These are phyloP conservation scores for Anolis sagrei DNA, from an alignment of 2,113 vertebrate genomes.

Conservation along the genomic window DNA sequence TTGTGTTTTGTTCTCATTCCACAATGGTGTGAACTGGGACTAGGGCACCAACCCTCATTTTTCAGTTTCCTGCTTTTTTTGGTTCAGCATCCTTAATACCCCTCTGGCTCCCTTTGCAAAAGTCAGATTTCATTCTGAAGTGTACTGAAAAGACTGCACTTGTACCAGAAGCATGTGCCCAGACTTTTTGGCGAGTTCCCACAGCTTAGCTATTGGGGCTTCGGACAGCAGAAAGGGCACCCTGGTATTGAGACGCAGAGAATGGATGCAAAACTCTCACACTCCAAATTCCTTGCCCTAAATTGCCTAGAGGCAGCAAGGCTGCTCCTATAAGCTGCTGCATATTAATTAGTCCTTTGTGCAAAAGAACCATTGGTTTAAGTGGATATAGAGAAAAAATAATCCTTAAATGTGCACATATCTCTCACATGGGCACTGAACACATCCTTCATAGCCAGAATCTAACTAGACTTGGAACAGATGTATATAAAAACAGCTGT, in stretches of 20 bases:
- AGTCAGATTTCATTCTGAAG: constrained; percentile 9
- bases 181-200: constrained; percentile 12
- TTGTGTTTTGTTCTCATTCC: constrained; percentile 53
- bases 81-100: background rate
- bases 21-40: constrained; percentile 47
- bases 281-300: background rate
- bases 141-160: constrained; percentile 29
- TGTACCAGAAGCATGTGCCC: constrained; percentile 16
- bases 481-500: background rate
- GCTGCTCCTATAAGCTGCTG: background rate
- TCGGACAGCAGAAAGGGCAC: background rate
- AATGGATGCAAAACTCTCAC: background rate
- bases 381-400: background rate
- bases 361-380: background rate
- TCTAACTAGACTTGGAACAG: background rate
- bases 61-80: constrained; percentile 55
- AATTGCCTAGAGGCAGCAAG: background rate
- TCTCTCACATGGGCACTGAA: background rate
- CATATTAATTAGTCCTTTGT: background rate
- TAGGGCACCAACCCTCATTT: constrained; percentile 34
- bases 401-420: background rate
- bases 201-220: background rate
- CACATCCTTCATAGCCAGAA: background rate
- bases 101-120: constrained; percentile 10
- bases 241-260: constrained; percentile 36